Percentiles rank a stretch among this genome's conserved stretches.
Evolutionary conservation across 1,140 invertebrate genomes (phyloP).

Genomic region (Periplaneta americana): DNA sequence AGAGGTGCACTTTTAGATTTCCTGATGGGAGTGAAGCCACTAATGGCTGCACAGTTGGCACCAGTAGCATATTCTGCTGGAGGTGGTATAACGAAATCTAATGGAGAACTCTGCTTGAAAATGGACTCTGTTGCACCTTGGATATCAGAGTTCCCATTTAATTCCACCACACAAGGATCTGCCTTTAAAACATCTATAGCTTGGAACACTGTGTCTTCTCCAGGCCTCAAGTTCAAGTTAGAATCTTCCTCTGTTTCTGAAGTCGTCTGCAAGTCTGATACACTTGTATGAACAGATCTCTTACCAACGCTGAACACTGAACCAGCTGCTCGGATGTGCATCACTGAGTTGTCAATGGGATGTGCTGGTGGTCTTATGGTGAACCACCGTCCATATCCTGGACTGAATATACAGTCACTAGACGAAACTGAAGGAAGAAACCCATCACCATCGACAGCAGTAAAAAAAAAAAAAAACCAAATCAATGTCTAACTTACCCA

Average conservation of each 20-base stretch:
- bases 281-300: conserved; percentile 21
- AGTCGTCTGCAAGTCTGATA: conserved; percentile 7
- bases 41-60: background rate
- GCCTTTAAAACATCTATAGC: background rate
- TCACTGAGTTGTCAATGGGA: conserved; percentile 38
- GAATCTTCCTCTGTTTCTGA: background rate
- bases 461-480: no score
- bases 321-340: conserved; percentile 41
- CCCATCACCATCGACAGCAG: background rate
- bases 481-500: background rate
- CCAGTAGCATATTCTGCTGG: conserved; percentile 17
- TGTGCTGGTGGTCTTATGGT: conserved; percentile 20
- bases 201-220: background rate
- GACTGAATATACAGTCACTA: conserved; percentile 19
- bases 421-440: conserved; percentile 11
- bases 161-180: background rate
- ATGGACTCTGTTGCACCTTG: background rate
- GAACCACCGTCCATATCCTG: conserved; percentile 14
- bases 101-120: background rate
- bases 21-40: conserved; percentile 31
- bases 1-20: conserved; percentile 41
- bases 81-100: conserved; percentile 17
- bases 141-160: conserved; percentile 4
- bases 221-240: background rate
- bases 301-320: conserved; percentile 39